Evolutionary conservation across 2,113 vertebrate species (phyloP).

Genomic region (Thinocorus orbignyianus): DNA sequence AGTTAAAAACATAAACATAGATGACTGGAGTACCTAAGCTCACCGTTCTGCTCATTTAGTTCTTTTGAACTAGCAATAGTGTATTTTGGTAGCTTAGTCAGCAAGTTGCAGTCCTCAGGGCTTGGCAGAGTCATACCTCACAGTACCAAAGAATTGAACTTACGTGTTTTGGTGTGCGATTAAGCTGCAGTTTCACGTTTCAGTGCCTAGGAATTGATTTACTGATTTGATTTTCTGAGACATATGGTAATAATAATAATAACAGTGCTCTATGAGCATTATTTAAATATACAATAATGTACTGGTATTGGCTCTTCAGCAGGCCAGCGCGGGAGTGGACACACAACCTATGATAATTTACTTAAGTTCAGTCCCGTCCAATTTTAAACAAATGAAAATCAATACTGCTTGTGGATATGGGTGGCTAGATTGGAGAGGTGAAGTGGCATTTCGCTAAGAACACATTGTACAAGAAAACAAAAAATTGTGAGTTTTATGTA

Average conservation of each 20-base stretch:
- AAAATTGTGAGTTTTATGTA: neutral
- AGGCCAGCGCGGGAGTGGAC: neutral
- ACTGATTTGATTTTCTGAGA: conserved; percentile 41
- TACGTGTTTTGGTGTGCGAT: neutral
- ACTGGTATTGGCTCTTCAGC: neutral
- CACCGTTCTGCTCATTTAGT: neutral
- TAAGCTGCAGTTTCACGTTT: neutral
- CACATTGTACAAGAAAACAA: neutral
- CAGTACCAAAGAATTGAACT: neutral
- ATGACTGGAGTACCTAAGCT: neutral
- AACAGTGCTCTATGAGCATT: conserved; percentile 30
- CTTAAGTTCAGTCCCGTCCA: conserved; percentile 44
- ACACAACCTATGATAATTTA: conserved; percentile 9
- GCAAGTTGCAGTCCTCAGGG: neutral
- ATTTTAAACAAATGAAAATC: conserved; percentile 46
- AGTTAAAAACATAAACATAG: neutral
- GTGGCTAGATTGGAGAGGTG: neutral
- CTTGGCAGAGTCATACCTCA: neutral
- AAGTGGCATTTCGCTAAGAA: neutral
- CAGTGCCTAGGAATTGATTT: conserved; percentile 48
- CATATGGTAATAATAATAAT: conserved; percentile 14
- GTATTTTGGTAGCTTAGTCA: neutral
- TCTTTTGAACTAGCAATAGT: neutral
- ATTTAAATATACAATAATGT: conserved; percentile 38
- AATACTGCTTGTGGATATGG: neutral